These are phyloP conservation scores for Ranitomeya variabilis DNA, from an alignment of 2,113 vertebrate species.

Conservation along the genomic window DNA sequence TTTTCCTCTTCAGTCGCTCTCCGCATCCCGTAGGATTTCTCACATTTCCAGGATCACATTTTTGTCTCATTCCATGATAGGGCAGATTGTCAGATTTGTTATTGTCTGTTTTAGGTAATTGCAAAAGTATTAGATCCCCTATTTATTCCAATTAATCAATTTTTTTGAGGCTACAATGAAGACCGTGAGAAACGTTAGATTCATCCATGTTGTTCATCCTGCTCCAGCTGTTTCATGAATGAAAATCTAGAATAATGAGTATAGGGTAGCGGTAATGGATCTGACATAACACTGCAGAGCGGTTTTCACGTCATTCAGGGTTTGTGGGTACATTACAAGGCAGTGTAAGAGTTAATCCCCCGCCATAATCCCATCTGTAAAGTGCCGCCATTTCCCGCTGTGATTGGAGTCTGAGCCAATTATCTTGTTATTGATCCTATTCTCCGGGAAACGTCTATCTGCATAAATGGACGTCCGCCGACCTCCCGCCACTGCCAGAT, in stretches of 20 bases:
- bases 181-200: not conserved
- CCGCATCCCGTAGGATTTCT: not conserved
- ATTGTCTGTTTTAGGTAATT: not conserved
- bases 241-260: not conserved
- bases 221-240: not conserved
- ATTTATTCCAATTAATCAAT: not conserved
- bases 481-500: constrained; percentile 13
- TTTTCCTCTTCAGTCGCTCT: not conserved
- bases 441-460: constrained; percentile 10
- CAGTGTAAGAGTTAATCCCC: not conserved
- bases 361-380: constrained; percentile 11
- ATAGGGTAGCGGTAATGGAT: not conserved
- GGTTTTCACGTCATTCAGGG: not conserved
- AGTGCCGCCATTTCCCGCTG: not conserved
- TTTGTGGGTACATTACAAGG: not conserved
- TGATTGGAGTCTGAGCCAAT: constrained; percentile 22
- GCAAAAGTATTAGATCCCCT: not conserved
- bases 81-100: not conserved
- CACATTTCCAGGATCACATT: not conserved
- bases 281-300: not conserved
- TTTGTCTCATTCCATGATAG: not conserved
- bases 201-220: not conserved
- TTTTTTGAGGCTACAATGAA: not conserved
- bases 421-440: constrained; percentile 39
- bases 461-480: not conserved